These are phyloP conservation scores for Micrastur ruficollis DNA, from an alignment of 2,797 vertebrate genomes.

Conservation along the genomic window DNA sequence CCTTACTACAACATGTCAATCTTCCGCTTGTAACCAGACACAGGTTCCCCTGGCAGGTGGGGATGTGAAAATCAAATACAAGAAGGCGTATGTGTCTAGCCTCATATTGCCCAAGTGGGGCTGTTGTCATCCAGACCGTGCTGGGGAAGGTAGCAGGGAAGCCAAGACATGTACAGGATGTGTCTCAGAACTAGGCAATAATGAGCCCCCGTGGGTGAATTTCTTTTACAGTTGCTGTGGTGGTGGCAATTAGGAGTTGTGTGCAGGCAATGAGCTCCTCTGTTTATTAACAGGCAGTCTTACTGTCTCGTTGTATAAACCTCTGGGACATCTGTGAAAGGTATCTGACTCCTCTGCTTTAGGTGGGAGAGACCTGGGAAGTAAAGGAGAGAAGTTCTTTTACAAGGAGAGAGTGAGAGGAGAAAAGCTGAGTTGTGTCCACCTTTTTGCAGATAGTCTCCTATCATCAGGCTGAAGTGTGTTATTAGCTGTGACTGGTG, in stretches of 20 bases:
- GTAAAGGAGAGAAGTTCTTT: neutral
- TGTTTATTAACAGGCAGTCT: neutral
- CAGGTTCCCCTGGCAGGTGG: neutral
- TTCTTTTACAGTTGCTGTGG: neutral
- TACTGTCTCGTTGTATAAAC: neutral
- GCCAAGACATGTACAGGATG: neutral
- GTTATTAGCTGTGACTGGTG: neutral
- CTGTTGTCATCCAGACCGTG: neutral
- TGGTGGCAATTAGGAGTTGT: neutral
- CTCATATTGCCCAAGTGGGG: neutral
- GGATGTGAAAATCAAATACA: neutral
- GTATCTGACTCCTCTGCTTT: neutral
- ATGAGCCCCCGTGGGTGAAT: neutral
- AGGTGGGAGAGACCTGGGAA: neutral
- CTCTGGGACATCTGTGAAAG: neutral
- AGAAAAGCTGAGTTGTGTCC: neutral
- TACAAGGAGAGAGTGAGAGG: neutral
- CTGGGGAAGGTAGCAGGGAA: neutral
- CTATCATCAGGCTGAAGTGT: neutral
- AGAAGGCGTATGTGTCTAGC: neutral
- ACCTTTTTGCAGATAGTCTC: neutral
- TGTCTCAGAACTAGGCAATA: neutral
- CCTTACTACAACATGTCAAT: accelerated
- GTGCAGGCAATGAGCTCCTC: neutral
- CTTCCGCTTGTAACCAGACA: neutral